Evolutionary conservation across 2,797 vertebrate species (phyloP), one percentile per base, ranked within the genome.

Genomic region (Alauda arvensis): DNA sequence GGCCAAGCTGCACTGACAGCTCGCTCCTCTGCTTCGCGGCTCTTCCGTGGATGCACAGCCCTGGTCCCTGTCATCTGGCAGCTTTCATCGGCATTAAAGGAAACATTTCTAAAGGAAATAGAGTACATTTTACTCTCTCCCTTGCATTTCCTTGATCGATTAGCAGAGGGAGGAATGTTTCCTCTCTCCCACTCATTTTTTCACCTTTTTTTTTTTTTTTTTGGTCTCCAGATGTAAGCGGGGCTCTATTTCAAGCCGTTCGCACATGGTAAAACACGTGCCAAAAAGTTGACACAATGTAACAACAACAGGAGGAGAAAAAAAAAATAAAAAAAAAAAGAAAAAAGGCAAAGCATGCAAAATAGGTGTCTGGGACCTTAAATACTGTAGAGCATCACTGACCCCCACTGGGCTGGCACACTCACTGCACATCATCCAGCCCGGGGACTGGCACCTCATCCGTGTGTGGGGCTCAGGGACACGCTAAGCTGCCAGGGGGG

Each of bases 331-430:
- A 37, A 3, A 4, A 9, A 7, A 4, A 13, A 26, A 48, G 20
- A 31, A 66, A 51, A 62, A 33, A 37, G 25, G 12, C 14, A 55
- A 33, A 77, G 8, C 56, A 1, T 14, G 66, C 24, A 85, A 74
- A 92, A 91, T 82, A 59, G 31, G 17, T 69, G 29, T 56, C 31
- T 57, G 52, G 87, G 81, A 79, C 77, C 65, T 89, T 82, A 90
- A 91, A 71, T 86, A 49, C 2, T 88, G 68, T 94, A 91, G 95
- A 94, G 78, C 95, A 71, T 95, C 95, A 95, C 93, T 95, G 95
- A 95, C 95, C 95, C 93, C 95, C 93, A 84, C 94, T 90, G 95
- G 95, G 89, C 94, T 92, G 90, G 83, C 89, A 72, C 80, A 51
- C 90, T 92, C 94, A 95, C 87, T 95, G 90, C 95, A 94, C n/a